A percentile compares a stretch with the other conserved stretches of the same genome.
Conservation (phyloP, 2,113 vertebrate genomes). For the Rhegmatorhina hoffmannsi region DNA sequence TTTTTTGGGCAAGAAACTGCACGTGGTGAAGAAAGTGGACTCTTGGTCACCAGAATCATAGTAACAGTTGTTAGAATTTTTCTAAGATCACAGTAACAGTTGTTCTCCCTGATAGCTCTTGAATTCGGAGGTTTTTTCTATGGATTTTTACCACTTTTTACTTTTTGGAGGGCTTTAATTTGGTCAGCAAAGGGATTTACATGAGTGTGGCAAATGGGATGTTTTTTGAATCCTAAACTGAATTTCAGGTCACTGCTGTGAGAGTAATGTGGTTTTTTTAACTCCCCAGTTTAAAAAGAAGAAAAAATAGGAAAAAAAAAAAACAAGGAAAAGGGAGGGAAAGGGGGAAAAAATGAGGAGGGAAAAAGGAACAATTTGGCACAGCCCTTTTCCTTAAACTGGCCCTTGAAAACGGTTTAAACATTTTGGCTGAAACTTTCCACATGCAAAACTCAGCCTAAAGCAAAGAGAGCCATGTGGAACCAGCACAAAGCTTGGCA, state of each 20-base stretch:
- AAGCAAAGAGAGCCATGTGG: not conserved
- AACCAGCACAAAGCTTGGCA: not conserved
- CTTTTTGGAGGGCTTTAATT: not conserved
- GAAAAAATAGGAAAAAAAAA: no score
- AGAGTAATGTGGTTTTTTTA: not conserved
- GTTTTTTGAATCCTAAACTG: not conserved
- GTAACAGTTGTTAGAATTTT: not conserved
- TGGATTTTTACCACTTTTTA: not conserved
- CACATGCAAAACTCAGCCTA: slow-evolving; percentile 6
- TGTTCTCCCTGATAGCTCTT: not conserved
- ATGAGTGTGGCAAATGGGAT: not conserved
- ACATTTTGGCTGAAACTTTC: not conserved
- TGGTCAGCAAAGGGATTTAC: not conserved
- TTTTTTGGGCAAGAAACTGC: not conserved
- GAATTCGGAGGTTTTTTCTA: not conserved
- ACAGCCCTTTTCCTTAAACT: not conserved
- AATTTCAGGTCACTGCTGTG: not conserved
- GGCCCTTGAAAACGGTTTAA: not conserved
- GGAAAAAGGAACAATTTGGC: not conserved
- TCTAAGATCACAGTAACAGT: not conserved
- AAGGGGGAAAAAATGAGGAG: fast-evolving
- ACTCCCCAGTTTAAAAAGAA: not conserved
- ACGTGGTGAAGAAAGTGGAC: not conserved
- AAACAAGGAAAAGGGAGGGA: not conserved
- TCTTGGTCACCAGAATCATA: not conserved